Base-by-base conservation (phyloP, 2,113 vertebrate genomes). In the Paracanthobrama guichenoti region DNA sequence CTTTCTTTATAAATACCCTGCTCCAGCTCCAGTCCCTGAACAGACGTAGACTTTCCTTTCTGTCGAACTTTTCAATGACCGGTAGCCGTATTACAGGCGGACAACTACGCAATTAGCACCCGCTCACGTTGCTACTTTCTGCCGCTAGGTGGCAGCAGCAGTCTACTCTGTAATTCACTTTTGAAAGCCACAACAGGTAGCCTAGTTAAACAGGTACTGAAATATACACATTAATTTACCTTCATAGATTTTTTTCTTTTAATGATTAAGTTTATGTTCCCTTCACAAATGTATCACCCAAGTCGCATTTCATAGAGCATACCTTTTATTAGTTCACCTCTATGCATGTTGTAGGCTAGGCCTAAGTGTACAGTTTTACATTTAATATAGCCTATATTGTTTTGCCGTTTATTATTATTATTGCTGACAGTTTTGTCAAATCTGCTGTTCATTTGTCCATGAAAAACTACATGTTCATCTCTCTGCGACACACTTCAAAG, bases 401-500 rank as follows among this genome's bases (percentile, higher is more conserved):
- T 39, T 69, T 69, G 20, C 7, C 24, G 16, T 57, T 46, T 46
- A 1, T 80, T 35, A 3, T 66, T 31, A 31, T 46, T 28, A 18
- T 42, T 78, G 2, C 55, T 44, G 42, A 62, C 77, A 28, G 59
- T 66, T 79, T 44, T 67, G 44, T 80, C 44, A 80, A 50, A 46
- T 53, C 9, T 31, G 10, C 26, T 53, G 48, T 66, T 57, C 2
- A 64, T 69, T 66, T 80, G 53, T 57, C 28, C 31, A 71, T 24
- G 31, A 71, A 82, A 75, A 72, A 26, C 5, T 60, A 18, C 10
- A 26, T 60, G 42, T 31, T 85, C 39, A 78, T 85, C 64, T 53
- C 48, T 35, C 28, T 4, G 46, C 16, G 69, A 53, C 78, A 73
- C 77, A 86, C 87, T 86, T 86, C 76, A 86, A 88, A 86, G 81